Evolutionary conservation across 2,113 vertebrate species (phyloP), one percentile per base, ranked within the genome.

Genomic region (Athene noctua): DNA sequence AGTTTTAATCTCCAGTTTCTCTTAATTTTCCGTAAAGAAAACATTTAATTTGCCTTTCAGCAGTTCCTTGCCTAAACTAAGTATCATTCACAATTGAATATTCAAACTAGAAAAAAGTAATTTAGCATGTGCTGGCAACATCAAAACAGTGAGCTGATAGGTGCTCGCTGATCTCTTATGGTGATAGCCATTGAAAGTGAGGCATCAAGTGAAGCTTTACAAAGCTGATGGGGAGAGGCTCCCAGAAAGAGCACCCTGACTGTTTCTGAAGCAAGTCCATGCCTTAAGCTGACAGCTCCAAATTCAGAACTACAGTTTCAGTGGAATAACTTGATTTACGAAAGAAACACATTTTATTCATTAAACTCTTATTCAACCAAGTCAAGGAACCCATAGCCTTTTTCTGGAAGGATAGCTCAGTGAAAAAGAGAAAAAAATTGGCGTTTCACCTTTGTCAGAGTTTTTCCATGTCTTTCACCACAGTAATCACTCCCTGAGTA

Each of bases 271-370:
- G 77, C 34, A 91, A 84, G 44, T 80, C 29, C 40, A 30, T 71
- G 27, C 34, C 55, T 77, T 80, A 80, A 94, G n/a, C 58, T 70
- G 68, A 52, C 86, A 73, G 23, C 29, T 95, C 67, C 54, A 88
- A 77, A 83, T 83, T 40, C 54, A 83, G 54, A 88, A 46, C 58
- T 86, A 13, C 4, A 5, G 59, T 77, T 49, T 92, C 72, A 80
- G 27, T 29, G 86, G 38, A 51, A 40, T 84, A 86, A 70, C 59
- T 78, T 78, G 61, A 59, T 89, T 91, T 89, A 74, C 59, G 80
- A 70, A 91, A 78, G 58, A 86, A 38, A 40, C 7, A 34, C 55
- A 23, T 83, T 92, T 89, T 89, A n/a, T 89, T 94, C 55, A 73
- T 80, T 88, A 59, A 70, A 54, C 44, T 83, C 34, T 80, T 26